These are phyloP conservation scores for Bombus polaris DNA, from an alignment of 1,140 invertebrate genomes.

Conservation along the genomic window DNA sequence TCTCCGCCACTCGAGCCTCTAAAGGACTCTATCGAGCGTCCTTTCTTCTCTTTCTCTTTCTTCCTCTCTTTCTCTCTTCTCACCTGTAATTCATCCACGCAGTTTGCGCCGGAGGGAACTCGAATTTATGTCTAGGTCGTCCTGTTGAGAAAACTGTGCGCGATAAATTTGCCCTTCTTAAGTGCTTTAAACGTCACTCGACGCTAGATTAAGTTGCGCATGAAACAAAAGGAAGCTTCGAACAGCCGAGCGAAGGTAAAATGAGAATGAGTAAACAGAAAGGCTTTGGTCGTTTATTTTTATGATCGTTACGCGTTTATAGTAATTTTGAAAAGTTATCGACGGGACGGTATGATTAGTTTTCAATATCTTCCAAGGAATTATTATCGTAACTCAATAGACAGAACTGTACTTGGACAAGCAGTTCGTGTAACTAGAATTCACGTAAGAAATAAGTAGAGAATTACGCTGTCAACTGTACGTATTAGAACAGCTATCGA, in stretches of 20 bases:
- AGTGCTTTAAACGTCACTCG: constrained; percentile 11
- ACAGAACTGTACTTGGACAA: no score
- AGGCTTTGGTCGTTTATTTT: no score
- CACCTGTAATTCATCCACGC: constrained; percentile 15
- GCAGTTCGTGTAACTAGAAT: no score
- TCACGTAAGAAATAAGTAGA: no score
- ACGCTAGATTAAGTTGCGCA: not conserved
- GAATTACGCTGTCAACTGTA: no score
- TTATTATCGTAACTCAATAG: no score
- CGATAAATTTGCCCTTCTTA: constrained; percentile 5
- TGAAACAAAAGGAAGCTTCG: not conserved
- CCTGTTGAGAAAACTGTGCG: not conserved
- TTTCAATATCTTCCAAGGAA: no score
- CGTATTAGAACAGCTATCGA: no score
- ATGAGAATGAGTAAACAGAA: not conserved
- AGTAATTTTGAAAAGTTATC: not conserved
- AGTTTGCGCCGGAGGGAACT: not conserved
- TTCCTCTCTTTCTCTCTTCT: constrained; percentile 1
- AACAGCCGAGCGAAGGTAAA: not conserved
- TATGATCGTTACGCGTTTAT: no score
- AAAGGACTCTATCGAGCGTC: constrained; percentile 7
- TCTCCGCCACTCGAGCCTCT: constrained; percentile 10
- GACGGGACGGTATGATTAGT: no score
- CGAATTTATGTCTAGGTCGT: not conserved
- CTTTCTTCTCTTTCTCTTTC: not conserved